Evolutionary conservation across 2,797 vertebrate genomes (phyloP), one percentile per base, ranked within the genome.

Genomic region (Platyrinchus mystaceus): DNA sequence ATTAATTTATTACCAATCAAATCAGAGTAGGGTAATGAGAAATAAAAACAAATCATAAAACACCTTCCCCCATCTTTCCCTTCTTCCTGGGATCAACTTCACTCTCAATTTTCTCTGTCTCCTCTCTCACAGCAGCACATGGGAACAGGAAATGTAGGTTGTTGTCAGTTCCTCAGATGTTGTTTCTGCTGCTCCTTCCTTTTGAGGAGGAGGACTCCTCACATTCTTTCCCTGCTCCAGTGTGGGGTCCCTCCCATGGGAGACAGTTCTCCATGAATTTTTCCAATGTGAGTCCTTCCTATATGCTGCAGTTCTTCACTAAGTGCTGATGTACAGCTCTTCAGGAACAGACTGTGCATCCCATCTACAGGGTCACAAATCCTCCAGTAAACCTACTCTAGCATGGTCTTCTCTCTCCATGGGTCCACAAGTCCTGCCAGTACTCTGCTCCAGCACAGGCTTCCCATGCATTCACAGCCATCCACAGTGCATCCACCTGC

Each of bases 31-130:
- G 12, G 13, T 34, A 44, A 68, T 23, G 12, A 50, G 21, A 49
- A 80, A 79, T 24, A 37, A 55, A 62, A 55, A 30, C 4, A 34
- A 49, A 67, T 23, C 0, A 32, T 23, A 44, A 14, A 39, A 20
- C 26, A 43, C 3, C 10, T 52, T 41, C 0, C 0, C 9, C 8
- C 9, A n/a, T 2, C 4, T 9, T 4, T 62, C 18, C 7, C 12
- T 39, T 46, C 19, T 32, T 69, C 15, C 24, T 22, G 3, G 0
- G 7, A 36, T 47, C 9, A 32, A 34, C 12, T 74, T 56, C 24
- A 34, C 7, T 13, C 10, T 26, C 14, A 8, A 2, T 39, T 50
- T 74, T 39, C 23, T 69, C 0, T 50, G 7, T 43, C 14, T 39
- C 5, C 30, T 80, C 21, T 10, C 13, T 9, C 3, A 12, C 1